A percentile compares a stretch with the other conserved stretches of the same genome.
Conservation (phyloP, 1,140 invertebrate genomes). For the Bombus impatiens region DNA sequence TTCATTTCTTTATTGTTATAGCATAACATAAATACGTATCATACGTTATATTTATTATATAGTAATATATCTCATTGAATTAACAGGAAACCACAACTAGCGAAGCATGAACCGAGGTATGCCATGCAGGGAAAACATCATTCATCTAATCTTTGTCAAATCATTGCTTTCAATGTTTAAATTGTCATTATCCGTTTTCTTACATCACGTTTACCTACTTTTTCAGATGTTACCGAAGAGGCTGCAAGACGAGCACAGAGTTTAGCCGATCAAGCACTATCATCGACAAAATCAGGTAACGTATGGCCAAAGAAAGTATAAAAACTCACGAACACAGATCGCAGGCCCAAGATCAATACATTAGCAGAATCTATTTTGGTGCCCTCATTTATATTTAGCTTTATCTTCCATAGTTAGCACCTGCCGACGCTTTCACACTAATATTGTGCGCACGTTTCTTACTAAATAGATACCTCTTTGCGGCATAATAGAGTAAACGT, state of each 20-base stretch:
- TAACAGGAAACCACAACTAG: conserved; percentile 81
- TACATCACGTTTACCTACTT: conserved; percentile 51
- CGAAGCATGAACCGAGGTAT: conserved; percentile 82
- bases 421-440: conserved; percentile 82
- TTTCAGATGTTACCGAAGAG: conserved; percentile 82
- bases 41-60: conserved; percentile 69
- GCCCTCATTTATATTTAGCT: conserved; percentile 83
- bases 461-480: conserved; percentile 73
- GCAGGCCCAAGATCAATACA: conserved; percentile 78
- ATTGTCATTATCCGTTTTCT: conserved; percentile 57
- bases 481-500: neutral
- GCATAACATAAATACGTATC: conserved; percentile 75
- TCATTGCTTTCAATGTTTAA: conserved; percentile 81
- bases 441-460: conserved; percentile 78
- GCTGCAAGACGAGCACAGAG: conserved; percentile 78
- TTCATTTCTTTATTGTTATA: conserved; percentile 69
- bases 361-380: conserved; percentile 80
- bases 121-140: conserved; percentile 81
- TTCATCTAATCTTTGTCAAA: conserved; percentile 82
- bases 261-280: conserved; percentile 71
- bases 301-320: conserved; percentile 58
- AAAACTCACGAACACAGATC: conserved; percentile 69
- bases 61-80: conserved; percentile 80
- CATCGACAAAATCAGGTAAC: conserved; percentile 76
- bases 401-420: conserved; percentile 83